phyloP scores from a whole-genome alignment of 2,888 invertebrate species.

The Philhelius pedissequus region DNA sequence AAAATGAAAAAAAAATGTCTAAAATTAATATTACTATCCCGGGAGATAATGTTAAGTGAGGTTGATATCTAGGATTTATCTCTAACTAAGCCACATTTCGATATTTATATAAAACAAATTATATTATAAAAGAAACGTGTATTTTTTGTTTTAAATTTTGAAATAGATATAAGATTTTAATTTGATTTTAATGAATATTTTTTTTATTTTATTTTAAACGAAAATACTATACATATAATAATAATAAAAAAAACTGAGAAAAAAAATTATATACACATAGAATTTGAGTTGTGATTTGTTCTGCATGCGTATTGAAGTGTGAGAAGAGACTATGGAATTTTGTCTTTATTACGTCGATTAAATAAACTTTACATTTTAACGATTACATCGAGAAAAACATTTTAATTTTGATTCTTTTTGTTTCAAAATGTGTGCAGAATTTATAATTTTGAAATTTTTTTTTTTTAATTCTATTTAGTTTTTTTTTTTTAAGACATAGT shows the following conservation, averaged over 20 bases:
- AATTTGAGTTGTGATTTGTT: conserved; percentile 31
- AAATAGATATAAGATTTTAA: conserved; percentile 18
- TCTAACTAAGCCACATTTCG: conserved; percentile 58
- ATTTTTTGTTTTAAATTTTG: conserved; percentile 25
- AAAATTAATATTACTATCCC: conserved; percentile 28
- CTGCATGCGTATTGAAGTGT: too few relatives aligned
- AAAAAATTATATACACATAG: conserved; percentile 48
- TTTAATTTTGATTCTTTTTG: too few relatives aligned
- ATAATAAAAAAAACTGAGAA: conserved; percentile 36
- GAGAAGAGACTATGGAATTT: too few relatives aligned
- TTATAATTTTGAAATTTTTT: too few relatives aligned
- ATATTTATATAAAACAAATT: conserved; percentile 49
- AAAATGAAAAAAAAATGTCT: conserved; percentile 33
- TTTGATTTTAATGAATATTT: conserved; percentile 26
- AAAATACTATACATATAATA: conserved; percentile 47
- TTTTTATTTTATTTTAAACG: conserved; percentile 34
- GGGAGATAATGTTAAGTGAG: conserved; percentile 28
- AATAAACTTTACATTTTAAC: too few relatives aligned
- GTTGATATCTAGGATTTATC: conserved; percentile 16
- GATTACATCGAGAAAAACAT: too few relatives aligned
- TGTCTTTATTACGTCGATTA: too few relatives aligned
- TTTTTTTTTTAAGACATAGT: too few relatives aligned
- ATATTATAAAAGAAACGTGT: conserved; percentile 23
- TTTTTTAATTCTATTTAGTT: too few relatives aligned
- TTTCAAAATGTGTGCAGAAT: too few relatives aligned